Conservation (phyloP, 2,113 vertebrate species). For the Mionectes macconnelli region DNA sequence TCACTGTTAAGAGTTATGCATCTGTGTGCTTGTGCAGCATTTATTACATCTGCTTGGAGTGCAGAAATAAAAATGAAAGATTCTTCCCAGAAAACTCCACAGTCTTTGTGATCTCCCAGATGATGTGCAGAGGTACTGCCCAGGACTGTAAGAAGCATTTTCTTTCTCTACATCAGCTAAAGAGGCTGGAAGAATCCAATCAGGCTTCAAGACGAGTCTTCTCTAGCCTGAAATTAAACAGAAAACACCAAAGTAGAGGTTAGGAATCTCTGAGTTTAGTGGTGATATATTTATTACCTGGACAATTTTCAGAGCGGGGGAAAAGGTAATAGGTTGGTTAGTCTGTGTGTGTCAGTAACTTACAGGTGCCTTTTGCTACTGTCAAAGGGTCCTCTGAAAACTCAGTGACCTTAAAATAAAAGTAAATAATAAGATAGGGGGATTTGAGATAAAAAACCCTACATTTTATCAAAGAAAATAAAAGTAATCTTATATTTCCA, state of each 20-base stretch:
- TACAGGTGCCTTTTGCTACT: neutral
- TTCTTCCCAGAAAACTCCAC: neutral
- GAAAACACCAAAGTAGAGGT: neutral
- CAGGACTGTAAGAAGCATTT: neutral
- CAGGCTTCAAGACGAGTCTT: neutral
- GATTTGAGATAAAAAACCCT: neutral
- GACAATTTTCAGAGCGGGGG: neutral
- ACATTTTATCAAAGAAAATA: neutral
- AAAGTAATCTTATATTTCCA: neutral
- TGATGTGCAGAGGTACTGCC: neutral
- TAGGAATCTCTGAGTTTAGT: neutral
- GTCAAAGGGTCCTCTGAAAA: neutral
- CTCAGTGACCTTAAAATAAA: neutral
- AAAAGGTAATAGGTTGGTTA: neutral
- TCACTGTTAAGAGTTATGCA: neutral
- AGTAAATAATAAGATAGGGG: neutral
- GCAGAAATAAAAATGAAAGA: neutral
- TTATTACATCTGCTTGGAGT: neutral
- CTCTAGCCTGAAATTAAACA: neutral
- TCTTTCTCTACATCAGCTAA: neutral
- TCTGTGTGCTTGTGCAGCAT: neutral
- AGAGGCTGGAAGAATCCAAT: neutral
- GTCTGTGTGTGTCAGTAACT: neutral
- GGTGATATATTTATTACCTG: neutral
- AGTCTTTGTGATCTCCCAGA: neutral